Evolutionary conservation across 2,797 vertebrate species (phyloP).

Genomic region (Netta rufina): DNA sequence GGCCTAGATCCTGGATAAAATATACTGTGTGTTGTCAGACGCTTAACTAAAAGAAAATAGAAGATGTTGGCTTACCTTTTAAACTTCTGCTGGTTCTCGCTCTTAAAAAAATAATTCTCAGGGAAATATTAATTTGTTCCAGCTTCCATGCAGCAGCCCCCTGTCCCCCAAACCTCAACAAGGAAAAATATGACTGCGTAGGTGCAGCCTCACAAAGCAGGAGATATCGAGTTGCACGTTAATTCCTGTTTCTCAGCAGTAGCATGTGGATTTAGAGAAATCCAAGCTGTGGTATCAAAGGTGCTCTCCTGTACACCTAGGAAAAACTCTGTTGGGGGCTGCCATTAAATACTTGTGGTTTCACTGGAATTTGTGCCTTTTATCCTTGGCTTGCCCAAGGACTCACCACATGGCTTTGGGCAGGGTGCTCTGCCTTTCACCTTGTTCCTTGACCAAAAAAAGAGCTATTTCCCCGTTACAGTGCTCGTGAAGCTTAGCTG

Average conservation of each 20-base stretch:
- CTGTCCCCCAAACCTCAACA: not conserved
- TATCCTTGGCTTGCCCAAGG: not conserved
- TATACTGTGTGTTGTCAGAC: not conserved
- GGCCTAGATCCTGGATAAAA: not conserved
- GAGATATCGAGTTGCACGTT: not conserved
- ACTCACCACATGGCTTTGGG: accelerated
- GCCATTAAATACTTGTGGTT: not conserved
- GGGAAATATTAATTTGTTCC: constrained; percentile 62
- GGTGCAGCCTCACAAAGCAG: not conserved
- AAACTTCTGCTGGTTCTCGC: not conserved
- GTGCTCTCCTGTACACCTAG: not conserved
- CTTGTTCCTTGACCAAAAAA: not conserved
- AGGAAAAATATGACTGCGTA: constrained; percentile 23
- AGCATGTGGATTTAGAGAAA: not conserved
- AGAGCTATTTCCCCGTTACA: accelerated
- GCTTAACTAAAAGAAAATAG: not conserved
- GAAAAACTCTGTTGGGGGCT: not conserved
- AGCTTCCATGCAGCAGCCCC: constrained; percentile 37
- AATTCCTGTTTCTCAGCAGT: not conserved
- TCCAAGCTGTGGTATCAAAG: constrained; percentile 15
- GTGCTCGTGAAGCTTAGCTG: not conserved
- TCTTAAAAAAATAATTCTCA: constrained; percentile 50
- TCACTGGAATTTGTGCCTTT: not conserved
- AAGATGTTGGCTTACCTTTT: constrained; percentile 63
- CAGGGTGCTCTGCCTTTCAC: not conserved